Evolutionary conservation across 2,888 invertebrate genomes (phyloP), one percentile per base, ranked within the genome.

Genomic region (Torymus aiolomorphi): DNA sequence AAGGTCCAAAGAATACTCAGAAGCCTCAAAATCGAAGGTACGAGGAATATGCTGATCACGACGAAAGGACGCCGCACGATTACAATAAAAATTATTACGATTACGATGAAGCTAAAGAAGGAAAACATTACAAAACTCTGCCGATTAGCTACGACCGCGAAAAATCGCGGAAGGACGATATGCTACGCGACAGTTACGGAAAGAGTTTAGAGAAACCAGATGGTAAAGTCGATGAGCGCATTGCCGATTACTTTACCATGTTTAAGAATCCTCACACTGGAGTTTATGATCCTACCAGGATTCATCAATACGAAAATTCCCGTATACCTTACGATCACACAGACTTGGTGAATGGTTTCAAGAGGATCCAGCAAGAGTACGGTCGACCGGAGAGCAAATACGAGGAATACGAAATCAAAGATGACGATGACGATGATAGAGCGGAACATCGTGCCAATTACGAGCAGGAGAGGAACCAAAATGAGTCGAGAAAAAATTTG

Each of bases 131-230:
- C 0, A n/a, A 31, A 4, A 18, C 51, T 0, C 20, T 75, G 20
- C 65, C 72, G 0, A 66, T 65, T 13, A 67, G 57, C 13, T 82
- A 83, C 13, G 78, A 83, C 59, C 74, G 81, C 14, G 83, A 82
- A 49, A 80, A 80, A 5, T 18, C 66, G 13, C 71, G 13, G 0
- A 42, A 63, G 12, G 69, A n/a, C 18, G 63, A 79, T 13, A 80
- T 75, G 42, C 76, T 89, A 0, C 87, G 87, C 2, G 87, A 90
- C 49, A 90, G 90, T 75, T 90, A 90, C 31, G 90, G 90, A 0
- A 85, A 89, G 12, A 86, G 85, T 8, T 62, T 90, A 61, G 86
- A 88, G n/a, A 85, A 85, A n/a, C 80, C 80, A 0, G 83, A 82
- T 14, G 87, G 87, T 0, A 78, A 85, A 57, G 76, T 86, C 0